Percentiles rank a stretch among this genome's conserved stretches.
These are phyloP conservation scores for Eupithecia vulgata DNA, from an alignment of 2,888 invertebrate species.

Conservation along the genomic window DNA sequence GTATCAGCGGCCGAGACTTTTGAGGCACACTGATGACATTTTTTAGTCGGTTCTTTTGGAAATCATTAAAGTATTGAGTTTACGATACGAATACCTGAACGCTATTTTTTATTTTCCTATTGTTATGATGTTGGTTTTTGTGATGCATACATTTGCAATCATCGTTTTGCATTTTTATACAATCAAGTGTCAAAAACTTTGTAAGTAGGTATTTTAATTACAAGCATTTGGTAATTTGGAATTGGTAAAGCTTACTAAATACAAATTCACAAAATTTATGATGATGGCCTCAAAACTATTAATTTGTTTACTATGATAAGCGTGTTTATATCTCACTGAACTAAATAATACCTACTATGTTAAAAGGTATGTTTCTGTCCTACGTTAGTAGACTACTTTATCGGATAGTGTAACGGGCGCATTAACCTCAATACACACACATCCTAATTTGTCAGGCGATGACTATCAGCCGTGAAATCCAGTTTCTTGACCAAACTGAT, in stretches of 20 bases:
- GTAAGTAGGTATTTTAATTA: not conserved
- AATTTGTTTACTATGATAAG: not conserved
- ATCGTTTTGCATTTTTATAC: not conserved
- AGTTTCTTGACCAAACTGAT: slow-evolving; percentile 15
- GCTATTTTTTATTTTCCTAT: slow-evolving; percentile 6
- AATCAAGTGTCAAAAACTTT: not conserved
- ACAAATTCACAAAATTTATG: not conserved
- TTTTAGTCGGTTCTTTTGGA: slow-evolving; percentile 71
- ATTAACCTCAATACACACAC: slow-evolving; percentile 14
- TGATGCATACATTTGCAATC: not conserved
- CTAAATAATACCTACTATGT: not conserved
- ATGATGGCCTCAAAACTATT: not conserved
- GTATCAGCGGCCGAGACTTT: slow-evolving; percentile 61
- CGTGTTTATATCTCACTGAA: not conserved
- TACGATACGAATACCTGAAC: slow-evolving; percentile 69
- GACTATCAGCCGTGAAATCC: slow-evolving; percentile 22
- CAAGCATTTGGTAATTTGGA: not conserved
- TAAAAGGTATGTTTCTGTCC: not conserved
- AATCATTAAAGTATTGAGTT: slow-evolving; percentile 81
- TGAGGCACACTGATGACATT: slow-evolving; percentile 61
- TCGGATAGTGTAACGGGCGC: slow-evolving; percentile 6
- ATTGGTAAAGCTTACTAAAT: not conserved
- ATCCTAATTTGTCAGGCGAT: slow-evolving; percentile 22
- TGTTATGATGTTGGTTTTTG: slow-evolving; percentile 8
- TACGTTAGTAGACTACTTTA: not conserved